A percentile compares a stretch with the other conserved stretches of the same genome.
phyloP scores from a whole-genome alignment of 1,140 invertebrate genomes.

The Tetramorium simillimum region DNA sequence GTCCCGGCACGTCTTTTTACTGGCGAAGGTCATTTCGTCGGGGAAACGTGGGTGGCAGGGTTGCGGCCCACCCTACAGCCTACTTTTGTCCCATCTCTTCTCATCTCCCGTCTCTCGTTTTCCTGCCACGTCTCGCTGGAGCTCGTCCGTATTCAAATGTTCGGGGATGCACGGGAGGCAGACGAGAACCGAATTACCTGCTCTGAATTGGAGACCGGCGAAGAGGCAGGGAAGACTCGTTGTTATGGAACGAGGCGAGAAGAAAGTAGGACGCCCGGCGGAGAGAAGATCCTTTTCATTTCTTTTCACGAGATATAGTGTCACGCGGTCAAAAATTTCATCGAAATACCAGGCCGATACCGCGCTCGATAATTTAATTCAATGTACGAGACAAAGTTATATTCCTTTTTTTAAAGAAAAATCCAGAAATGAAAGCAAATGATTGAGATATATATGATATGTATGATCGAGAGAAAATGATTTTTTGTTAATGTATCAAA shows the following conservation, averaged over 20 bases:
- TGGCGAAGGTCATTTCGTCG: slow-evolving; percentile 52
- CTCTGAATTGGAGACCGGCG: slow-evolving; percentile 51
- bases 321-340: slow-evolving; percentile 20
- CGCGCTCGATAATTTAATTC: background rate
- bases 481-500: background rate
- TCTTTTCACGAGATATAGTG: slow-evolving; percentile 10
- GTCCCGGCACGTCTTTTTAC: slow-evolving; percentile 54
- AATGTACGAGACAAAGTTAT: background rate
- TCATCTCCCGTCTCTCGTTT: slow-evolving; percentile 19
- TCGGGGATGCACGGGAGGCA: slow-evolving; percentile 29
- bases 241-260: slow-evolving; percentile 38
- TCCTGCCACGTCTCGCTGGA: slow-evolving; percentile 43
- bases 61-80: slow-evolving; percentile 18
- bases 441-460: background rate
- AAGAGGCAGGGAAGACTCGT: slow-evolving; percentile 4
- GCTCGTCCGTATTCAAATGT: slow-evolving; percentile 61
- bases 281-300: slow-evolving; percentile 24
- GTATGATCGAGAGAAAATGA: background rate
- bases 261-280: slow-evolving; percentile 31
- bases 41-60: slow-evolving; percentile 31
- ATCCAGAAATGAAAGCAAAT: background rate
- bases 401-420: background rate
- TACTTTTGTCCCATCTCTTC: slow-evolving; percentile 40
- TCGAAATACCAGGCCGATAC: background rate
- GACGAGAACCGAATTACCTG: slow-evolving; percentile 58